Evolutionary conservation across 2,888 invertebrate genomes (phyloP).

Genomic region (Cataglyphis livida): DNA sequence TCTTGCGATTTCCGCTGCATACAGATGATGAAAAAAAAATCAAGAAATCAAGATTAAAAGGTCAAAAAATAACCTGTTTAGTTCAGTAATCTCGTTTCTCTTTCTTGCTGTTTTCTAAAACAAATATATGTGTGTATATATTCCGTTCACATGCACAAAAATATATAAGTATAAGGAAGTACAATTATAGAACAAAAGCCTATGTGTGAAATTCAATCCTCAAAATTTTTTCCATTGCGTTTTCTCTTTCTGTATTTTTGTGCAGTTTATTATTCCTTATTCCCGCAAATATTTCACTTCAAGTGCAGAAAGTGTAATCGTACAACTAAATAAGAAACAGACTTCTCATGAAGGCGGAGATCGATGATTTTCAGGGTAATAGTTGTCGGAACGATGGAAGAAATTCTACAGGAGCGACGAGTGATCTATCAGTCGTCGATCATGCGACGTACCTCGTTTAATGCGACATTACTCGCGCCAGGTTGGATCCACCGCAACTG

Average conservation of each 20-base stretch:
- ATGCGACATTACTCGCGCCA: conserved; percentile 4
- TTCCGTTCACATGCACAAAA: not conserved
- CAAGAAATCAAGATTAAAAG: not conserved
- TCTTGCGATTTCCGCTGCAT: not conserved
- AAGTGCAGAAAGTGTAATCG: not conserved
- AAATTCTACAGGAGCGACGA: not conserved
- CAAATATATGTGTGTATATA: not conserved
- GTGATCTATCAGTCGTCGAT: not conserved
- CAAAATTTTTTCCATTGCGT: not conserved
- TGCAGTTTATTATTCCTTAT: not conserved
- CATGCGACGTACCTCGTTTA: conserved; percentile 1
- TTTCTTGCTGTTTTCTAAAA: not conserved
- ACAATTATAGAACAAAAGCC: not conserved
- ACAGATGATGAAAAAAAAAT: not conserved
- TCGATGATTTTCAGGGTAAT: not conserved
- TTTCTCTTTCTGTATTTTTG: not conserved
- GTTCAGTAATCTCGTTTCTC: not conserved
- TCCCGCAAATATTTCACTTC: not conserved
- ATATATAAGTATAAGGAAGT: not conserved
- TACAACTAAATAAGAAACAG: not conserved
- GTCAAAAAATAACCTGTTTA: not conserved
- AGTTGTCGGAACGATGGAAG: not conserved
- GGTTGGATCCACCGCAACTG: not conserved
- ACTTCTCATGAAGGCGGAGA: not conserved
- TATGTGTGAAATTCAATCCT: not conserved